Evolutionary conservation across 2,113 vertebrate species (phyloP), one percentile per base, ranked within the genome.

Genomic region (Pangasianodon hypophthalmus): DNA sequence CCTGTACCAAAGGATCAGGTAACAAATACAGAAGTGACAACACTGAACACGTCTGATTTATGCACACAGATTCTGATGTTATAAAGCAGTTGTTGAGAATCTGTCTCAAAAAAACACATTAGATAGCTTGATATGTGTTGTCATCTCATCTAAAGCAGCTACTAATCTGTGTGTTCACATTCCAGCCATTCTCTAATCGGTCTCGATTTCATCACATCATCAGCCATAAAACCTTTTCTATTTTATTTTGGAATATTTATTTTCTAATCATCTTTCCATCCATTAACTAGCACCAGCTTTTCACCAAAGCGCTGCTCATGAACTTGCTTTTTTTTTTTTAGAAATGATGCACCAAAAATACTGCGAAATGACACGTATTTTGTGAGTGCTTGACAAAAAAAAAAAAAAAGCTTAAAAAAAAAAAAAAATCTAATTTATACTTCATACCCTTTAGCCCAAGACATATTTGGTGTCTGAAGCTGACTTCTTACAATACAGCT

Each of bases 281-380:
- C 32, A 80, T 84, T 89, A 89, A 87, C 80, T 58, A 60, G 32
- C 58, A 79, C 32, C 62, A 80, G 67, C 67, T 67, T 69, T 58
- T 67, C 56, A 87, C 83, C 44, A 84, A 37, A 48, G 62, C 41
- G 44, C 56, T 79, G 79, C 41, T 56, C 21, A 62, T 87, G 24
- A 83, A 32, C 6, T 48, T 60, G 10, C 13, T n/a, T 32, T 46
- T 64, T 32, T 56, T n/a, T 32, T 46, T 64, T 32, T 56, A 13
- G 26, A 32, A 64, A 32, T 26, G 2, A 62, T 21, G 1, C 24
- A 56, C 8, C 26, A 87, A 21, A 87, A 77, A 37, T 37, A 1
- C 1, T 37, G 37, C 37, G 19, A 75, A 41, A 44, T 75, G 7
- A 7, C 6, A 75, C 1, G 21, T 18, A 37, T 71, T 79, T 79